These are phyloP conservation scores for Tachyglossus aculeatus DNA, from an alignment of 2,797 vertebrate species.

Conservation along the genomic window DNA sequence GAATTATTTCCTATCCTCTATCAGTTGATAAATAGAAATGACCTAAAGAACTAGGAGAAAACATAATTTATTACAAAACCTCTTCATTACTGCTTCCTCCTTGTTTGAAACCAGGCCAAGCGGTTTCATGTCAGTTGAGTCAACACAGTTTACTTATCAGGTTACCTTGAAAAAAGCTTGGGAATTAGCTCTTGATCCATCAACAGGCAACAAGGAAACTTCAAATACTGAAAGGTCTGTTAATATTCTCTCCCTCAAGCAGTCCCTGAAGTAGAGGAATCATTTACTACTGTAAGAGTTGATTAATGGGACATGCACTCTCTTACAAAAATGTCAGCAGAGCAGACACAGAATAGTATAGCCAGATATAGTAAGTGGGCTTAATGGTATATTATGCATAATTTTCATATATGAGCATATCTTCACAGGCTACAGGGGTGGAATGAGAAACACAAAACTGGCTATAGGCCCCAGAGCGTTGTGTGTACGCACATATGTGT, in stretches of 20 bases:
- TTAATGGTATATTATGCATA: neutral
- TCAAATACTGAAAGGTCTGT: neutral
- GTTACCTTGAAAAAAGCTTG: slow-evolving; percentile 6
- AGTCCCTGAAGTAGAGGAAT: neutral
- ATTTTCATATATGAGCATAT: neutral
- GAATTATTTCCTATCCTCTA: neutral
- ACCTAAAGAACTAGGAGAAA: neutral
- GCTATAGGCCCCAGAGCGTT: neutral
- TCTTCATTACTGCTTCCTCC: neutral
- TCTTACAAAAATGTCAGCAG: neutral
- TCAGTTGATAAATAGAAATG: neutral
- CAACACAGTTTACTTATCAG: slow-evolving; percentile 4
- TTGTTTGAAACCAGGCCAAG: slow-evolving; percentile 7
- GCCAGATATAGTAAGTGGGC: neutral
- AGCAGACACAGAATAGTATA: rapidly evolving
- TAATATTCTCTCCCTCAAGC: rapidly evolving
- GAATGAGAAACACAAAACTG: neutral
- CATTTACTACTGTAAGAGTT: slow-evolving; percentile 10
- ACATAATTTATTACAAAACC: neutral
- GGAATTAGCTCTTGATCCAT: neutral
- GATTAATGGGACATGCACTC: slow-evolving; percentile 6
- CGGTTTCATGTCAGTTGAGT: slow-evolving; percentile 1
- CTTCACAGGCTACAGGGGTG: neutral
- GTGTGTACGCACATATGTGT: neutral
- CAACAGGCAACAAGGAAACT: neutral